These are phyloP conservation scores for Lysandra bellargus DNA, from an alignment of 2,888 invertebrate genomes.

Conservation along the genomic window DNA sequence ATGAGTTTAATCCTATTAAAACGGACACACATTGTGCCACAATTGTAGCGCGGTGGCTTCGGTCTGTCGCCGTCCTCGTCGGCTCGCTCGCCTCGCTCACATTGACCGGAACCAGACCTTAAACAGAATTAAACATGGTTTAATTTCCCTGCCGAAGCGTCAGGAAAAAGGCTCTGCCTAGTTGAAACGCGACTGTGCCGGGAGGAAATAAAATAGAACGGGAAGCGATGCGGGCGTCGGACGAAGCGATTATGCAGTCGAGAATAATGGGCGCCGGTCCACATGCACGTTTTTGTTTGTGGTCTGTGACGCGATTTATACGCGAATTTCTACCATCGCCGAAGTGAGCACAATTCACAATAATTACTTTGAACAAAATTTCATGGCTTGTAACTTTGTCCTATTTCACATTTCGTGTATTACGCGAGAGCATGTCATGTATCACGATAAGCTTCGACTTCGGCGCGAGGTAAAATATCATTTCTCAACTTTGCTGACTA, in stretches of 20 bases:
- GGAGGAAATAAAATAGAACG: conserved; percentile 79
- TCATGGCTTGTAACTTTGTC: conserved; percentile 64
- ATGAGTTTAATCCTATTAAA: conserved; percentile 79
- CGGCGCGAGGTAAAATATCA: conserved; percentile 32
- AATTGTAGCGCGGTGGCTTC: conserved; percentile 75
- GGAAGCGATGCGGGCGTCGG: conserved; percentile 80
- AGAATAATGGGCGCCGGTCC: conserved; percentile 80
- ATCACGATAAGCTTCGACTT: conserved; percentile 32
- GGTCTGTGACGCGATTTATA: conserved; percentile 81
- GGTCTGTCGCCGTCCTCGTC: conserved; percentile 75
- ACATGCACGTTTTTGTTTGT: conserved; percentile 81
- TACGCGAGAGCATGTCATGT: conserved; percentile 43
- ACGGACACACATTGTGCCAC: conserved; percentile 75
- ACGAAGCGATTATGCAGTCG: conserved; percentile 81
- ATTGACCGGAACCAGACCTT: conserved; percentile 76
- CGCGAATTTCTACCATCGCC: conserved; percentile 76
- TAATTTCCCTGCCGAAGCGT: conserved; percentile 69
- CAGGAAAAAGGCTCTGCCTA: conserved; percentile 70
- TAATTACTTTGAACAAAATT: conserved; percentile 78
- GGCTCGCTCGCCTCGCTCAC: conserved; percentile 50
- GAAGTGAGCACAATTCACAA: conserved; percentile 78
- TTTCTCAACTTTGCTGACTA: conserved; percentile 24
- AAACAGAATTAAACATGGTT: conserved; percentile 78
- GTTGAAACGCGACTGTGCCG: conserved; percentile 75
- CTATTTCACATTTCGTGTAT: conserved; percentile 46